These are phyloP conservation scores for Agriopis aurantiaria DNA, from an alignment of 2,888 invertebrate genomes.

Conservation along the genomic window DNA sequence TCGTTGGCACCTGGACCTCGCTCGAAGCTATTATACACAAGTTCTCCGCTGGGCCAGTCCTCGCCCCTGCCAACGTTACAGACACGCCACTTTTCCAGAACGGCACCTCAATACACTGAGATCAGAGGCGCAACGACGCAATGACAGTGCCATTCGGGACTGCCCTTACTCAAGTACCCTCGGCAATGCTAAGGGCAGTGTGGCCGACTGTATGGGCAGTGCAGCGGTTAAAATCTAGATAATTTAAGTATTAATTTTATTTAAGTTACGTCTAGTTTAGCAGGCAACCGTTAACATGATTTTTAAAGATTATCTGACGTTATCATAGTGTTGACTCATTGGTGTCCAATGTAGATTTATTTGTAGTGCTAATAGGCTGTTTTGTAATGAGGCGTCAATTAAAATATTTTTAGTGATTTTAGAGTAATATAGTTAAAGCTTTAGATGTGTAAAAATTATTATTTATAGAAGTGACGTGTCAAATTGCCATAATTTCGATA, in stretches of 20 bases:
- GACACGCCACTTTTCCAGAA: not conserved
- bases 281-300: slow-evolving; percentile 51
- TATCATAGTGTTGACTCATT: slow-evolving; percentile 6
- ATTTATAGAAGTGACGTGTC: slow-evolving; percentile 1
- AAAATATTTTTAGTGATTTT: not conserved
- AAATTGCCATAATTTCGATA: slow-evolving; percentile 11
- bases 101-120: slow-evolving; percentile 15
- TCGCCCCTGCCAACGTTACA: slow-evolving; percentile 16
- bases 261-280: slow-evolving; percentile 48
- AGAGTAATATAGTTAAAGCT: slow-evolving; percentile 3
- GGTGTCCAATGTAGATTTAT: slow-evolving; percentile 10
- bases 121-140: not conserved
- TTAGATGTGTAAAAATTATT: not conserved
- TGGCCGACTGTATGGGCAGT: slow-evolving; percentile 43
- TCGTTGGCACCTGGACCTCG: slow-evolving; percentile 90
- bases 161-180: slow-evolving; percentile 28
- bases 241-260: slow-evolving; percentile 48
- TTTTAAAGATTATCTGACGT: slow-evolving; percentile 22
- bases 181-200: slow-evolving; percentile 21
- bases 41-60: slow-evolving; percentile 67
- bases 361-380: slow-evolving; percentile 40
- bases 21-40: slow-evolving; percentile 87
- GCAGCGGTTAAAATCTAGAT: slow-evolving; percentile 49
- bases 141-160: slow-evolving; percentile 59
- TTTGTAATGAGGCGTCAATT: slow-evolving; percentile 43